phyloP scores from a whole-genome alignment of 2,113 vertebrate species.

The Noctilio leporinus region DNA sequence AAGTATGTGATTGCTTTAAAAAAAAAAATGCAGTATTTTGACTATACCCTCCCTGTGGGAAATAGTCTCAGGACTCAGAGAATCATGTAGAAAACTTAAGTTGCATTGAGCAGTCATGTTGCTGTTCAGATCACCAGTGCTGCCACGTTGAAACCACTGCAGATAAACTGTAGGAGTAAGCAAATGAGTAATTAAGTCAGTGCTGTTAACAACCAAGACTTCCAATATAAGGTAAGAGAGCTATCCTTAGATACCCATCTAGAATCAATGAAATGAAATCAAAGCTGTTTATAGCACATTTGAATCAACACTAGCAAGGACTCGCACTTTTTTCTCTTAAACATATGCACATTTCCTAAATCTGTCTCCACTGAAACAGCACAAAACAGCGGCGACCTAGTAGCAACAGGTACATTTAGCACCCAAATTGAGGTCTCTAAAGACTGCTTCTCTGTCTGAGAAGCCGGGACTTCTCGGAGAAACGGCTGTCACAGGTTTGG shows the following conservation, averaged over 20 bases:
- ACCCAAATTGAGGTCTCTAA: neutral
- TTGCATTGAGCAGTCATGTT: neutral
- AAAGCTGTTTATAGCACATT: neutral
- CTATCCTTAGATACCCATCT: neutral
- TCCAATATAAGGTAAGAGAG: neutral
- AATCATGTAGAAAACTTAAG: neutral
- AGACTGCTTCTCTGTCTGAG: neutral
- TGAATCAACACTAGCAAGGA: neutral
- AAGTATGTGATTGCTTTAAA: too few species aligned
- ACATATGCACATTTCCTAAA: neutral
- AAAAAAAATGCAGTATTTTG: neutral
- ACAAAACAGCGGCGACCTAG: rapidly evolving
- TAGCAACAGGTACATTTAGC: neutral
- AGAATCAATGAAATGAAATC: neutral
- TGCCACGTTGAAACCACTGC: neutral
- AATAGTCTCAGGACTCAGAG: neutral
- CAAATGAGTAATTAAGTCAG: neutral
- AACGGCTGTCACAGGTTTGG: neutral
- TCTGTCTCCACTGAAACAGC: too few species aligned
- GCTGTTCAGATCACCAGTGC: neutral
- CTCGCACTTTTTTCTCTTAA: neutral
- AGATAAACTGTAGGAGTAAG: neutral
- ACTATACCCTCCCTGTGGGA: neutral
- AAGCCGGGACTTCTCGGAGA: neutral
- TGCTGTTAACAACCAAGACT: neutral